Conservation (phyloP, 2,888 invertebrate species). For the Daptonema setosum region DNA sequence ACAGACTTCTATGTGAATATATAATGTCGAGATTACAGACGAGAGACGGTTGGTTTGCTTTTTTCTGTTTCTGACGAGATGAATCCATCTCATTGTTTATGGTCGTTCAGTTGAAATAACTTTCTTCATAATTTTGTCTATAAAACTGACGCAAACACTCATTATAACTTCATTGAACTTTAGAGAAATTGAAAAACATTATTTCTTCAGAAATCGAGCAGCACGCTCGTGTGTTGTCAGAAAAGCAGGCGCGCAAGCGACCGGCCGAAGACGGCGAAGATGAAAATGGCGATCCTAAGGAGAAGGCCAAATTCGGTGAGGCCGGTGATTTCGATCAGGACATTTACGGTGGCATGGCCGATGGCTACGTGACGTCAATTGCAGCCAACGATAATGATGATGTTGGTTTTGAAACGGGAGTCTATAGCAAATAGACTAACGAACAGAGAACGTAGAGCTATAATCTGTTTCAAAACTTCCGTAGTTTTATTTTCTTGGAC, state of each 20-base stretch:
- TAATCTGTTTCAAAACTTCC: too few relatives aligned
- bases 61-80: too few relatives aligned
- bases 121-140: too few relatives aligned
- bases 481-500: too few relatives aligned
- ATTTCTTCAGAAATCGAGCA: conserved; percentile 29
- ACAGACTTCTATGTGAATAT: too few relatives aligned
- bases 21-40: too few relatives aligned
- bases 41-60: too few relatives aligned
- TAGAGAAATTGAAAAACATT: too few relatives aligned
- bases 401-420: conserved; percentile 30
- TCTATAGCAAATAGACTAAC: background rate
- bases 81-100: too few relatives aligned
- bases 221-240: conserved; percentile 20
- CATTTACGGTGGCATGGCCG: conserved; percentile 64
- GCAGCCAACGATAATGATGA: conserved; percentile 85
- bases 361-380: conserved; percentile 84
- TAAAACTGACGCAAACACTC: too few relatives aligned
- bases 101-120: too few relatives aligned
- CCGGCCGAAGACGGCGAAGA: conserved; percentile 31
- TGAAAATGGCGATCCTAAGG: conserved; percentile 7
- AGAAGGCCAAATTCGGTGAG: conserved; percentile 56
- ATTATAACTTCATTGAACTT: too few relatives aligned
- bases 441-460: background rate
- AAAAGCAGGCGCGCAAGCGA: background rate
- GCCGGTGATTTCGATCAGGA: conserved; percentile 64